These are phyloP conservation scores for Pantelozetes paolii DNA, from an alignment of 2,888 invertebrate species.

Conservation along the genomic window DNA sequence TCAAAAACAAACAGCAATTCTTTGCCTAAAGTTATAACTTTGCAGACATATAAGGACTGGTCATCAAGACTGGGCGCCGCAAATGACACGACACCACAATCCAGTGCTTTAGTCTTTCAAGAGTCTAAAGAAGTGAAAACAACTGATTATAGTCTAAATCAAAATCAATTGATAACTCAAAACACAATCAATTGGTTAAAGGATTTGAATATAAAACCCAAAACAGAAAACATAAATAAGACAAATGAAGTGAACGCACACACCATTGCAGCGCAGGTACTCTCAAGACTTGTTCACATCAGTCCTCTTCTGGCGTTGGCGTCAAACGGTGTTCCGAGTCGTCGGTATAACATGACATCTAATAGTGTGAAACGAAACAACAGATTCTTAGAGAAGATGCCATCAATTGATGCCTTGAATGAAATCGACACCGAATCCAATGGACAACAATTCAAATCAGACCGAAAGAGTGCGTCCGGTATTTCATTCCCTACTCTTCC, in stretches of 20 bases:
- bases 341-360: background rate
- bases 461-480: background rate
- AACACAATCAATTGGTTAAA: background rate
- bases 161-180: background rate
- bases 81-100: slow-evolving; percentile 7
- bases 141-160: background rate
- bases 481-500: background rate
- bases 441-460: background rate
- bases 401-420: background rate
- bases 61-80: slow-evolving; percentile 1
- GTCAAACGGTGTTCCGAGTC: background rate
- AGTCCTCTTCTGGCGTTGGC: slow-evolving; percentile 2
- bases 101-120: background rate
- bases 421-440: slow-evolving; percentile 9
- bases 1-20: background rate
- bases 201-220: background rate
- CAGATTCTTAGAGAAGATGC: background rate
- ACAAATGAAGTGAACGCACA: background rate
- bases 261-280: background rate
- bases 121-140: slow-evolving; percentile 29
- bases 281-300: background rate
- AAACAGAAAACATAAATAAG: background rate
- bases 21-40: background rate
- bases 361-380: background rate
- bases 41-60: slow-evolving; percentile 27